Evolutionary conservation across 2,888 invertebrate genomes (phyloP).

Genomic region (Steromphala cineraria): DNA sequence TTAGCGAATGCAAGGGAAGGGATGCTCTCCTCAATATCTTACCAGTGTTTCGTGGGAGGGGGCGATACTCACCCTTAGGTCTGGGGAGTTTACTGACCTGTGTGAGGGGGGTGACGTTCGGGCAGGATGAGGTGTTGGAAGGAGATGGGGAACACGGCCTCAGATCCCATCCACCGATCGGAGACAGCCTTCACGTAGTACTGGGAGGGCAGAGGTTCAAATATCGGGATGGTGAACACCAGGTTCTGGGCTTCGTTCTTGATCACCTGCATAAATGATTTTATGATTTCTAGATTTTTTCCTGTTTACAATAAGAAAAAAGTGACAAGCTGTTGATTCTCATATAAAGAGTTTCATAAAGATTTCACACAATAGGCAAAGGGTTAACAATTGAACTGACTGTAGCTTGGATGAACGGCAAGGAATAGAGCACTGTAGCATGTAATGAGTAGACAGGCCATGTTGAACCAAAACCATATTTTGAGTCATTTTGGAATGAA

Average conservation of each 20-base stretch:
- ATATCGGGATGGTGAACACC: slow-evolving; percentile 95
- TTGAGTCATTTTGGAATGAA: too few species aligned
- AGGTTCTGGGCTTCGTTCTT: slow-evolving; percentile 87
- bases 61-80: not conserved
- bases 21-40: too few species aligned
- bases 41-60: not conserved
- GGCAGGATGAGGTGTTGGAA: slow-evolving; percentile 94
- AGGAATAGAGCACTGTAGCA: too few species aligned
- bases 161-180: slow-evolving; percentile 87
- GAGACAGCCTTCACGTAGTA: slow-evolving; percentile 92
- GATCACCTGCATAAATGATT: slow-evolving; percentile 83
- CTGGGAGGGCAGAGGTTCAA: slow-evolving; percentile 89
- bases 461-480: too few species aligned
- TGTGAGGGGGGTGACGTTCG: slow-evolving; percentile 92
- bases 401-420: too few species aligned
- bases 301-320: too few species aligned
- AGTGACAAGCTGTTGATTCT: too few species aligned
- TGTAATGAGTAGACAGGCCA: too few species aligned
- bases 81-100: slow-evolving; percentile 78
- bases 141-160: slow-evolving; percentile 77
- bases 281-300: slow-evolving; percentile 33
- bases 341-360: too few species aligned
- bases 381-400: too few species aligned
- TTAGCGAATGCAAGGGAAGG: too few species aligned
- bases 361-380: too few species aligned